Evolutionary conservation across 2,797 vertebrate genomes (phyloP), one percentile per base, ranked within the genome.

Genomic region (Caiman crocodilus): DNA sequence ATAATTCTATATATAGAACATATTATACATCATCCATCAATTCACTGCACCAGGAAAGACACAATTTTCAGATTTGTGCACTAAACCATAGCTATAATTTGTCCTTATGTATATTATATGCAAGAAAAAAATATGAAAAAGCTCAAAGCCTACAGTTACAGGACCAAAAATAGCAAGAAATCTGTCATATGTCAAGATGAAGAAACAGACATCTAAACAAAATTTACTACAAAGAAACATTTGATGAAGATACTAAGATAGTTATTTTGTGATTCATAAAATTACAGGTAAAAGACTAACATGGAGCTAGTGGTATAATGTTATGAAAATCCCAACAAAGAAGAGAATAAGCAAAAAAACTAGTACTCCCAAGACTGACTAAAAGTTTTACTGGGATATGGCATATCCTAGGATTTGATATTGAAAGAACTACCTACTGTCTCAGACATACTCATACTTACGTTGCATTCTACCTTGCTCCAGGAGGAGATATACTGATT

Each of bases 1-100:
- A 69, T 32, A 79, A 81, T 30, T 90, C 63, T 93, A 7, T 73
- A 90, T 35, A 78, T 79, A 86, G 78, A 94, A 84, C 32, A 85
- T 30, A 85, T 77, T 61, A 79, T 85, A 79, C 6, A 86, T 71
- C 28, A 56, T 67, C 89, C 57, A 79, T 88, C 77, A 76, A 95
- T 87, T 92, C 95, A 83, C 58, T 83, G 65, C 76, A 20, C 30
- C 86, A 28, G 9, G 58, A 90, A 84, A 91, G 74, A 61, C 26
- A 79, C 42, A 56, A 26, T 9, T 84, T 90, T 84, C 59, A 87
- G 71, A 82, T 92, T 56, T 83, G 20, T 79, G 42, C 61, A 81
- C 21, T 80, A 64, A 60, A 84, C 5, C 69, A 71, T 58, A 88
- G 7, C 81, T 89, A 55, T 55, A 89, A 82, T 88, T 88, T 88